Base-by-base conservation (phyloP, 2,113 vertebrate genomes). In the Chionomys nivalis region DNA sequence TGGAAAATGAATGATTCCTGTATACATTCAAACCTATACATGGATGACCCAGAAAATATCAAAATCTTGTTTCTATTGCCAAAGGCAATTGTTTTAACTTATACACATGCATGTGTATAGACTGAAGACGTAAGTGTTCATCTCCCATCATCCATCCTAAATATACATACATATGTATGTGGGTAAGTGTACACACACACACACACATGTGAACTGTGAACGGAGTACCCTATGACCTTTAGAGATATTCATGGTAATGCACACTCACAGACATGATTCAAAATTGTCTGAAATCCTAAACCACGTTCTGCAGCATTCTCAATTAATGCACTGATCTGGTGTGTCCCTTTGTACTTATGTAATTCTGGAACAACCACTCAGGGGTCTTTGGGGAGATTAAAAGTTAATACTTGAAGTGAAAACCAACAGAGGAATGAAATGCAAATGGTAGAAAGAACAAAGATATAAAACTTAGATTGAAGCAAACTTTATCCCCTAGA, bases 371-470 rank as follows among this genome's bases (percentile, higher is more conserved):
- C 89, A 96, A 70, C 26, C 49, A 49, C 14, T 76, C 13, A 88
- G 44, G 91, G 5, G 16, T 85, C 76, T 90, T 73, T 83, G 44
- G 23, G 55, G 31, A 83, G 21, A 75, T 63, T 47, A 73, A 96
- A 55, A 82, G 77, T 78, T 89, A 93, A 77, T 44, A 89, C 16
- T 78, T 73, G 24, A 93, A 65, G 10, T 81, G 52, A 87, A 95
- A 78, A 36, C 2, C 36, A 12, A 75, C 16, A 66, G 17, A 47
- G 26, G 39, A 83, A 44, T 78, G 24, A 68, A 24, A 70, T 47
- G 17, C 31, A 76, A 68, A 94, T n/a, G 31, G 4, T 42, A 76
- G 93, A 55, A 47, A 14, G 17, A 91, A 28, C 9, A 61, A 49
- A 82, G 9, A 61, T 33, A 92, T 76, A 21, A 90, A 90, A 83